These are phyloP conservation scores for Paradoxurus hermaphroditus DNA, from an alignment of 2,113 vertebrate genomes.

Conservation along the genomic window DNA sequence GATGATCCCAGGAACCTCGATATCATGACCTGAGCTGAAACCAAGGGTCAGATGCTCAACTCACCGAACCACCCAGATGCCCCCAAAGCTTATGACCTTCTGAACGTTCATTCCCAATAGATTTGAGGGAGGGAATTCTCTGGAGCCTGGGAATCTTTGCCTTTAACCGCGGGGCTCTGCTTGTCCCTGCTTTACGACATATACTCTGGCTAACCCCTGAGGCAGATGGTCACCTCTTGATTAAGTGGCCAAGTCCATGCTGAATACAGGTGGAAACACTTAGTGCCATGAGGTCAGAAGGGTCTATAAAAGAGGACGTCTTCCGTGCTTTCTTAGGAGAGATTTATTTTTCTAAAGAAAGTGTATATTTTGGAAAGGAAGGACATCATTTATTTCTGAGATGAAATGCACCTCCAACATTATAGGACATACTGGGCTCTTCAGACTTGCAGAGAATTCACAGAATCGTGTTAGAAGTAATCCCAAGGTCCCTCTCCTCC, in stretches of 20 bases:
- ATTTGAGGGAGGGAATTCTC: background rate
- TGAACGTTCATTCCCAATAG: background rate
- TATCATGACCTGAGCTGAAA: too few relatives aligned
- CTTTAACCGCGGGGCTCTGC: background rate
- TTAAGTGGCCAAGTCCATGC: background rate
- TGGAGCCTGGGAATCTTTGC: background rate
- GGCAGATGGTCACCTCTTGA: background rate
- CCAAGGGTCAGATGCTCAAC: too few relatives aligned
- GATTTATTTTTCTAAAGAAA: constrained; percentile 59
- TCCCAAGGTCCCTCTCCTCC: background rate
- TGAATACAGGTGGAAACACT: constrained; percentile 42
- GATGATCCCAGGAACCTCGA: too few relatives aligned
- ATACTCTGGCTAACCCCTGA: background rate
- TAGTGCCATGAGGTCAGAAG: background rate
- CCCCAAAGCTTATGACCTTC: background rate
- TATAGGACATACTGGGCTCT: background rate
- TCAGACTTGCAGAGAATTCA: background rate
- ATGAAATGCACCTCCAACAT: background rate
- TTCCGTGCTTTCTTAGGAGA: constrained; percentile 19
- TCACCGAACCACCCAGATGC: too few relatives aligned
- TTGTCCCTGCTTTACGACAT: background rate
- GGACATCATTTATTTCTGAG: constrained; percentile 31
- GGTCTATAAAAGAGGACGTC: background rate
- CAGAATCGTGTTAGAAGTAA: background rate
- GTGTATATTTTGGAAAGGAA: constrained; percentile 14